These are phyloP conservation scores for Cosmopolites sordidus DNA, from an alignment of 2,888 invertebrate species.

Conservation along the genomic window DNA sequence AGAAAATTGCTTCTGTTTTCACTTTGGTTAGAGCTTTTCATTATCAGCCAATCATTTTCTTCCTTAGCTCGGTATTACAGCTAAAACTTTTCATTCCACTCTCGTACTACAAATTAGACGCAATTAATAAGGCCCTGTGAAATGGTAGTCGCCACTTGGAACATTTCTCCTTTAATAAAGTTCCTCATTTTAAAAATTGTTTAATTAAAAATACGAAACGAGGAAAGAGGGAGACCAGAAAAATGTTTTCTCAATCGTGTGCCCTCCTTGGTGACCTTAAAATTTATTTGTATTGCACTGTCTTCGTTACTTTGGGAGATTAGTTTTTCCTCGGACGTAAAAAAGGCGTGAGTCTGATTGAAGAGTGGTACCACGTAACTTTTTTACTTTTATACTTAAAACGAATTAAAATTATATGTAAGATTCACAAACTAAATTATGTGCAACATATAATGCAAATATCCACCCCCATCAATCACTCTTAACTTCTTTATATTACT, in stretches of 20 bases:
- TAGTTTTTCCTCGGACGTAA: constrained; percentile 17
- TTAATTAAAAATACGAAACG: constrained; percentile 17
- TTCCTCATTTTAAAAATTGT: constrained; percentile 20
- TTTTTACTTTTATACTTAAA: no score
- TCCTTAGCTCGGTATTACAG: no score
- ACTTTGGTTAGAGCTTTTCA: no score
- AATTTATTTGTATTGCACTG: constrained; percentile 22
- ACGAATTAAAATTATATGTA: no score
- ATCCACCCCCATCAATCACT: no score
- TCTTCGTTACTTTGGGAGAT: constrained; percentile 24
- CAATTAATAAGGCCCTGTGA: constrained; percentile 18
- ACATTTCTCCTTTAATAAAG: constrained; percentile 23
- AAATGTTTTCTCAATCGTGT: constrained; percentile 23
- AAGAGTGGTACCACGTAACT: neutral
- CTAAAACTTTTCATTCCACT: no score
- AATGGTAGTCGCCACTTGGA: constrained; percentile 12
- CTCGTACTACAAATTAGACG: constrained; percentile 12
- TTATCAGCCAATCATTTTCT: no score
- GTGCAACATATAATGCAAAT: no score
- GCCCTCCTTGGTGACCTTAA: constrained; percentile 21
- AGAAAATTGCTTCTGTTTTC: no score
- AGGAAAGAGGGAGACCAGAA: neutral
- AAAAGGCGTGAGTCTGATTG: constrained; percentile 7
- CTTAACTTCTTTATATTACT: no score
- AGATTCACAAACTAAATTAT: no score